Evolutionary conservation across 2,113 vertebrate genomes (phyloP), one percentile per base, ranked within the genome.

Genomic region (Alces alces): DNA sequence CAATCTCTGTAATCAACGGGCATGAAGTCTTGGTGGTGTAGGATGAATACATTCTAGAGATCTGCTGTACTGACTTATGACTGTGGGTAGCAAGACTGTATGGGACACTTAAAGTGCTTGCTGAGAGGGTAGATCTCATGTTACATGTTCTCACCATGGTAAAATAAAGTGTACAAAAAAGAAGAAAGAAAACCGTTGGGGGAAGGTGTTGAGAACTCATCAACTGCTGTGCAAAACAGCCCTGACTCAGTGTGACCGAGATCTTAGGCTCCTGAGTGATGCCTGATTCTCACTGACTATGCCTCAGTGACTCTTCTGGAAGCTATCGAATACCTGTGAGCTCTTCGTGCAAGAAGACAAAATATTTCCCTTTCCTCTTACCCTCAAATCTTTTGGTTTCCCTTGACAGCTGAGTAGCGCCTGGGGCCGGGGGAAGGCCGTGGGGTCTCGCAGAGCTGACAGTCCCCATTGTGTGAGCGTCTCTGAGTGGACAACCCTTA

Each of bases 21-120:
- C 13, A 11, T 13, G 1, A 33, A 6, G 30, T 30, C 79, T 86
- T 36, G 43, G 0, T 58, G 28, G 1, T 13, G 13, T 30, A 11
- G 7, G 33, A 1, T 4, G 27, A 27, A 9, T 16, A 2, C 1
- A 0, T 66, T 17, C 50, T 11, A 25, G 86, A 54, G 23, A 3
- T 5, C 30, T 27, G 36, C 45, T 9, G 3, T 43, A 28, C 10
- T 4, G 21, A 13, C 0, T 33, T 0, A 2, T 15, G 13, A 61
- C 60, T 8, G 0, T 13, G 10, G 64, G 1, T 43, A 12, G 13
- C 30, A 17, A 23, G 39, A 4, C 6, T 5, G 1, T 2, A 1
- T 28, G 19, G 25, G n/a, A 36, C 43, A 23, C 52, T 82, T 76
- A 47, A 52, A 45, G 17, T 0, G 2, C 16, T 5, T 25, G 28